A percentile compares a stretch with the other conserved stretches of the same genome.
These are phyloP conservation scores for Ascaphus truei DNA, from an alignment of 2,113 vertebrate genomes.

Conservation along the genomic window DNA sequence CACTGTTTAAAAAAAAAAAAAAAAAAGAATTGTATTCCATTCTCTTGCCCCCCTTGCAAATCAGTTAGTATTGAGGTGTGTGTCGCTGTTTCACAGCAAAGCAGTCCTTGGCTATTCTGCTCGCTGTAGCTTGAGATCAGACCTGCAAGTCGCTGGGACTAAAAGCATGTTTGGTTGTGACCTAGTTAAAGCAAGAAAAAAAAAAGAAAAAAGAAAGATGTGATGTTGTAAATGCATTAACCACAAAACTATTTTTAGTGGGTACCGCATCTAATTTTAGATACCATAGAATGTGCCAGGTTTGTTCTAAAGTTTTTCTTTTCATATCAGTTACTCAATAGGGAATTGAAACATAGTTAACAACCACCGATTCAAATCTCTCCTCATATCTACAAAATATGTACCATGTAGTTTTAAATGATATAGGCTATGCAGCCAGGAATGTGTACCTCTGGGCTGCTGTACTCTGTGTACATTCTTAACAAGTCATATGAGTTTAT, in stretches of 20 bases:
- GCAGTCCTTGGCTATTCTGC: not conserved
- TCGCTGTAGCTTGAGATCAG: not conserved
- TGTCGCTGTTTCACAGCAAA: not conserved
- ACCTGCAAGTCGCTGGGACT: too few relatives aligned
- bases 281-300: not conserved
- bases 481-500: slow-evolving; percentile 27
- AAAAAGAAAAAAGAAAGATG: not conserved
- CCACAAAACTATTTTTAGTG: not conserved
- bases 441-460: slow-evolving; percentile 6
- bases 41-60: too few relatives aligned
- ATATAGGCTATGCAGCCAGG: not conserved
- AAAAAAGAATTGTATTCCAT: too few relatives aligned
- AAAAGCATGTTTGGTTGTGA: not conserved
- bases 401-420: not conserved
- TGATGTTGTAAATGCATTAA: not conserved
- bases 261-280: not conserved
- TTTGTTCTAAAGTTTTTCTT: not conserved
- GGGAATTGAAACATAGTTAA: not conserved
- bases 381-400: not conserved
- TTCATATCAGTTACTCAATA: not conserved
- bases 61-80: too few relatives aligned
- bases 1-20: too few relatives aligned
- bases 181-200: not conserved
- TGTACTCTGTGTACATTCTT: slow-evolving; percentile 29
- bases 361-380: not conserved